A percentile compares a stretch with the other conserved stretches of the same genome.
Evolutionary conservation across 1,140 invertebrate genomes (phyloP).

Genomic region (Daktulosphaira vitifoliae): DNA sequence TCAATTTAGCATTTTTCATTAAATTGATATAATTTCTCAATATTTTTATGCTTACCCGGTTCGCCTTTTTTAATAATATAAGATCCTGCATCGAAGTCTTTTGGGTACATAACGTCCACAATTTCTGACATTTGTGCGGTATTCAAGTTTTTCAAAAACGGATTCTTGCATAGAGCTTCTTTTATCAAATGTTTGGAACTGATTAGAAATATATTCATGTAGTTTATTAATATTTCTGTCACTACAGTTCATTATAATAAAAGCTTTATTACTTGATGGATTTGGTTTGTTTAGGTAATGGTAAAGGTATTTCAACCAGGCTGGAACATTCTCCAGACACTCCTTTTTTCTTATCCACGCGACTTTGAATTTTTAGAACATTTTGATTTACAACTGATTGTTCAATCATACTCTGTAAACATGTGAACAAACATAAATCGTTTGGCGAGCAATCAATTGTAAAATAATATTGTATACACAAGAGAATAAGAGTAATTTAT

Average conservation of each 20-base stretch:
- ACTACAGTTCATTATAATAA: background rate
- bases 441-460: too few relatives aligned
- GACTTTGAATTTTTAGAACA: background rate
- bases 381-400: background rate
- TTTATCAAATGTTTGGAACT: slow-evolving; percentile 60
- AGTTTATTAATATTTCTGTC: background rate
- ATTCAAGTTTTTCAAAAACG: slow-evolving; percentile 87
- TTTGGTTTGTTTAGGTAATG: slow-evolving; percentile 2
- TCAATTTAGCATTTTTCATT: slow-evolving; percentile 31
- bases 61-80: slow-evolving; percentile 83
- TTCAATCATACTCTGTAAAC: background rate
- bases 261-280: slow-evolving; percentile 2
- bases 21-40: slow-evolving; percentile 14
- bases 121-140: slow-evolving; percentile 69
- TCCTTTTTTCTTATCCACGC: slow-evolving; percentile 15
- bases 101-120: slow-evolving; percentile 84
- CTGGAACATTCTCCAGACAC: slow-evolving; percentile 26
- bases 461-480: too few relatives aligned
- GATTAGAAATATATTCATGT: too few relatives aligned
- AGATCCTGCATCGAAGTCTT: slow-evolving; percentile 61
- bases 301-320: background rate
- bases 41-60: slow-evolving; percentile 46
- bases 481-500: too few relatives aligned
- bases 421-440: background rate
- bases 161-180: slow-evolving; percentile 72